Conservation (phyloP, 1,140 invertebrate genomes). For the Drosophila oshimai region DNA sequence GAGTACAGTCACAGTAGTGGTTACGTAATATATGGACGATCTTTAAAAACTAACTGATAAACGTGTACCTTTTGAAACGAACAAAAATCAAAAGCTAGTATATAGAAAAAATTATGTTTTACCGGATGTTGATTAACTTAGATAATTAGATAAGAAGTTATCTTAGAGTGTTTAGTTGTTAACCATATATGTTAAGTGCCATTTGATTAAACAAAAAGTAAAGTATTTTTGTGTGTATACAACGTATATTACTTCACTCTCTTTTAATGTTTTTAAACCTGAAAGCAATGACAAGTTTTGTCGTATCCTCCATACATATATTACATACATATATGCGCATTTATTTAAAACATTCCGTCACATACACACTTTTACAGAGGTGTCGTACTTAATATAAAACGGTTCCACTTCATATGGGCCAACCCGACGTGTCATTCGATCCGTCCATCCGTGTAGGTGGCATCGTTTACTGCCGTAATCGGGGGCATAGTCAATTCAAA, state of each 20-base stretch:
- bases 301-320: constrained; percentile 57
- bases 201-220: constrained; percentile 51
- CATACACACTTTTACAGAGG: constrained; percentile 44
- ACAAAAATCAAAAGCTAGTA: constrained; percentile 53
- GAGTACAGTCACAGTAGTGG: too few species aligned
- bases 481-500: constrained; percentile 22
- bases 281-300: background rate
- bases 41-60: constrained; percentile 39
- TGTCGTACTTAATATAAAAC: constrained; percentile 35
- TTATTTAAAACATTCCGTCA: constrained; percentile 68
- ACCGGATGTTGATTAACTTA: background rate
- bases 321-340: constrained; percentile 78
- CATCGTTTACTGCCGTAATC: background rate
- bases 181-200: constrained; percentile 58
- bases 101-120: background rate
- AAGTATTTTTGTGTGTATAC: constrained; percentile 13
- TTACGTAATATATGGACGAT: background rate
- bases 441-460: background rate
- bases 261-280: background rate
- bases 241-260: background rate
- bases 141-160: background rate
- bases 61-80: constrained; percentile 62
- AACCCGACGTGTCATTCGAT: background rate
- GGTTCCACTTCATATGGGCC: constrained; percentile 16
- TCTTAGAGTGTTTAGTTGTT: constrained; percentile 11